These are phyloP conservation scores for Cephalopachus bancanus DNA, from an alignment of 2,797 vertebrate genomes.

Conservation along the genomic window DNA sequence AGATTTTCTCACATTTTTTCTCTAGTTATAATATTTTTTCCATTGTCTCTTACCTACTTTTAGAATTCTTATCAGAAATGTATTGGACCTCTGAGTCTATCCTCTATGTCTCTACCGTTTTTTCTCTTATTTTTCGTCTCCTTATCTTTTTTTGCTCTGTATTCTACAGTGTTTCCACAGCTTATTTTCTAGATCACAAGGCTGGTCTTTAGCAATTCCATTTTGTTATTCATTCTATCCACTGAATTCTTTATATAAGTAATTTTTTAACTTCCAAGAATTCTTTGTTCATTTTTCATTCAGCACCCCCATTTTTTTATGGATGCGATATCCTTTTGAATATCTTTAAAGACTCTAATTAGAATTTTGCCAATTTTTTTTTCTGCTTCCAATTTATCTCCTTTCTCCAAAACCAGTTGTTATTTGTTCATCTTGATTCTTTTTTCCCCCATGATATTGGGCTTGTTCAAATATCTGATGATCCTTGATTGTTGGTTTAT, in stretches of 20 bases:
- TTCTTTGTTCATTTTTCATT: neutral
- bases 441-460: neutral
- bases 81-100: neutral
- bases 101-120: neutral
- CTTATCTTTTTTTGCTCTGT: neutral
- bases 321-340: neutral
- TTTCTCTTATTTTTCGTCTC: neutral
- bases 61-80: neutral
- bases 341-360: neutral
- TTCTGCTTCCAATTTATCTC: slow-evolving; percentile 49
- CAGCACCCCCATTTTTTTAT: neutral
- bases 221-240: neutral
- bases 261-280: slow-evolving; percentile 15
- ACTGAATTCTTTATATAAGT: slow-evolving; percentile 3
- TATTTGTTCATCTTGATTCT: slow-evolving; percentile 18
- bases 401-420: neutral
- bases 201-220: neutral
- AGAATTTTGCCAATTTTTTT: neutral
- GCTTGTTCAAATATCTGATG: slow-evolving; percentile 30
- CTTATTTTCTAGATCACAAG: neutral
- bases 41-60: neutral
- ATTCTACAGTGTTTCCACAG: slow-evolving; percentile 11
- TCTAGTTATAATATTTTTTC: neutral
- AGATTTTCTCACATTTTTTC: neutral
- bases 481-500: neutral